phyloP scores from a whole-genome alignment of 2,797 vertebrate genomes.

The Phrynocephalus forsythii region DNA sequence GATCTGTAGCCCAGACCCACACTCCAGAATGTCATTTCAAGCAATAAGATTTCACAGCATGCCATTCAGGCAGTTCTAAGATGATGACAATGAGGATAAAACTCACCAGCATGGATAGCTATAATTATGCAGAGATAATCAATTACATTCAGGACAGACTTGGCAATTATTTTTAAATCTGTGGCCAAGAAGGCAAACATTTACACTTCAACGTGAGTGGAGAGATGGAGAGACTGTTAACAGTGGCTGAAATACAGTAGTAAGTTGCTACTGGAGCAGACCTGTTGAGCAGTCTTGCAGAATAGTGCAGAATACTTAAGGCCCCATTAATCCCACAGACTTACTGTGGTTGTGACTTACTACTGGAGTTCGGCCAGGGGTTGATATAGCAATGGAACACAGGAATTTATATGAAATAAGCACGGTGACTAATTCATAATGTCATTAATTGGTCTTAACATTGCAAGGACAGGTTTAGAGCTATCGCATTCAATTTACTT shows the following conservation, averaged over 20 bases:
- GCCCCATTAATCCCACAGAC: too few species aligned
- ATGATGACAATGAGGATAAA: neutral
- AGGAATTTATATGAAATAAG: neutral
- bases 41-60: conserved; percentile 7
- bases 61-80: neutral
- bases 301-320: too few species aligned
- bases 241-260: too few species aligned
- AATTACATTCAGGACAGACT: neutral
- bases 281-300: too few species aligned
- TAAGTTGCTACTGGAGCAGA: too few species aligned
- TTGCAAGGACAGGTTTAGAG: neutral
- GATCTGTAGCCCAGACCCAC: neutral
- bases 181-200: too few species aligned
- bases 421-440: neutral
- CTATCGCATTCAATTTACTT: neutral
- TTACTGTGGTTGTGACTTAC: too few species aligned
- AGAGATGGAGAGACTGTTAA: neutral
- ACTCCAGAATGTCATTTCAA: neutral
- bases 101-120: neutral
- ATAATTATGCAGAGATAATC: neutral
- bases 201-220: neutral
- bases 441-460: neutral
- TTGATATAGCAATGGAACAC: neutral
- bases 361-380: neutral
- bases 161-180: neutral